Evolutionary conservation across 2,797 vertebrate species (phyloP).

Genomic region (Apogon talboti): DNA sequence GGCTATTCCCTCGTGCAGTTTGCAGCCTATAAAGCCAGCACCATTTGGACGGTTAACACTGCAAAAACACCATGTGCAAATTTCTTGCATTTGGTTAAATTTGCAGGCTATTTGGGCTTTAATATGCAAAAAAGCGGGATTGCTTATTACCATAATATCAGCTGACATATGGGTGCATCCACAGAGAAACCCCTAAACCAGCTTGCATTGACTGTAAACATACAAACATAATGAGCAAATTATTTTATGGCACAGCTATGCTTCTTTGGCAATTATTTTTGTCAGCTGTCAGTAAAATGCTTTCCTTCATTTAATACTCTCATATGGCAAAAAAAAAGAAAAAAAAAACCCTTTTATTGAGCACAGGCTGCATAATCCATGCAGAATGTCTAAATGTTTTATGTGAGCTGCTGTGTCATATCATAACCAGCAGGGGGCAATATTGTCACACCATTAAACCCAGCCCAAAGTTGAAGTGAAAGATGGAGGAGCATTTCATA

Average conservation of each 20-base stretch:
- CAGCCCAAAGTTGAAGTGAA: slow-evolving; percentile 5
- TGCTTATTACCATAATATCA: slow-evolving; percentile 32
- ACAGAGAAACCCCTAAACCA: slow-evolving; percentile 28
- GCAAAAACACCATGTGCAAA: slow-evolving; percentile 1
- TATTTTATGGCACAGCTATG: slow-evolving; percentile 27
- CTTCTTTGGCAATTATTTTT: slow-evolving; percentile 32
- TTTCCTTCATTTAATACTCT: slow-evolving; percentile 33
- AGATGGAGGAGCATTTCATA: slow-evolving; percentile 60
- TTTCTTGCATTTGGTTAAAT: slow-evolving; percentile 4
- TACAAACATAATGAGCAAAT: slow-evolving; percentile 34
- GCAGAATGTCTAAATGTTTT: neutral
- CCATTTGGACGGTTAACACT: neutral
- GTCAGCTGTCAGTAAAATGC: slow-evolving; percentile 40
- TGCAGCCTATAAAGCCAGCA: neutral
- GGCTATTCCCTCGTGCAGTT: too few relatives aligned
- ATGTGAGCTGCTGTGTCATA: neutral
- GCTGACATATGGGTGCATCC: slow-evolving; percentile 33
- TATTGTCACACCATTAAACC: slow-evolving; percentile 40
- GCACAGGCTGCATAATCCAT: neutral
- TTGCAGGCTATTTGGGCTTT: slow-evolving; percentile 1
- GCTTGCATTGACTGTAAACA: slow-evolving; percentile 48
- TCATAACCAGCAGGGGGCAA: slow-evolving; percentile 64
- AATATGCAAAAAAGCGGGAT: slow-evolving; percentile 15
- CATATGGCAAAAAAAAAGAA: slow-evolving; percentile 12
- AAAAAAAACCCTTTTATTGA: neutral